Percentiles rank a stretch among this genome's conserved stretches.
phyloP scores from a whole-genome alignment of 2,797 vertebrate species.

The Chromis chromis region DNA sequence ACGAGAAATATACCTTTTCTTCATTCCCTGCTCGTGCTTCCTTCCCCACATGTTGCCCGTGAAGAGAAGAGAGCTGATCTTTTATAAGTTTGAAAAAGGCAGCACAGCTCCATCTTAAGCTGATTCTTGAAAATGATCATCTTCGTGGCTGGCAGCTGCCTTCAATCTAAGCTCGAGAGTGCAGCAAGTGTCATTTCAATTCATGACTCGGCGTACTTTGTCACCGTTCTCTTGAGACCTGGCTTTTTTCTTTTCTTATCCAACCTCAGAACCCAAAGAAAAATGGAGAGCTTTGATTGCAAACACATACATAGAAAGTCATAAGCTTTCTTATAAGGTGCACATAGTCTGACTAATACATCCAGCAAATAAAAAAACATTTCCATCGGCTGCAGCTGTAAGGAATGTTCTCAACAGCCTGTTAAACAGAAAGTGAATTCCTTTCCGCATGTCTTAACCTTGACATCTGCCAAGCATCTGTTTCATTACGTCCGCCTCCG shows the following conservation, averaged over 20 bases:
- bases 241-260: constrained; percentile 28
- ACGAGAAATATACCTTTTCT: constrained; percentile 33
- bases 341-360: background rate
- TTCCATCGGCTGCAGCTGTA: constrained; percentile 42
- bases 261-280: constrained; percentile 37
- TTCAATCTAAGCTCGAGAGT: constrained; percentile 45
- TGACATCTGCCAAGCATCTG: constrained; percentile 73
- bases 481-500: constrained; percentile 40
- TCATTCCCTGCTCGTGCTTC: constrained; percentile 30
- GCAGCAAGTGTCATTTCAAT: constrained; percentile 40
- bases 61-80: constrained; percentile 51
- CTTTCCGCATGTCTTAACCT: constrained; percentile 54
- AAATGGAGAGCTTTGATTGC: constrained; percentile 37
- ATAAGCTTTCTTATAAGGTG: background rate
- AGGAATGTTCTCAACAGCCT: constrained; percentile 56
- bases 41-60: constrained; percentile 43
- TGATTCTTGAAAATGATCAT: constrained; percentile 62
- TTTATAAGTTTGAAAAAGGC: constrained; percentile 57
- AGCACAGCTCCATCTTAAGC: constrained; percentile 60
- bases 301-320: constrained; percentile 24
- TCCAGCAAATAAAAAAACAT: constrained; percentile 6
- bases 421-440: constrained; percentile 69
- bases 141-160: constrained; percentile 51
- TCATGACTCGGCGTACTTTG: constrained; percentile 45
- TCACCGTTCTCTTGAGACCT: constrained; percentile 8